Base-by-base conservation (phyloP, 2,888 invertebrate genomes). In the Macrostomum cliftonense region DNA sequence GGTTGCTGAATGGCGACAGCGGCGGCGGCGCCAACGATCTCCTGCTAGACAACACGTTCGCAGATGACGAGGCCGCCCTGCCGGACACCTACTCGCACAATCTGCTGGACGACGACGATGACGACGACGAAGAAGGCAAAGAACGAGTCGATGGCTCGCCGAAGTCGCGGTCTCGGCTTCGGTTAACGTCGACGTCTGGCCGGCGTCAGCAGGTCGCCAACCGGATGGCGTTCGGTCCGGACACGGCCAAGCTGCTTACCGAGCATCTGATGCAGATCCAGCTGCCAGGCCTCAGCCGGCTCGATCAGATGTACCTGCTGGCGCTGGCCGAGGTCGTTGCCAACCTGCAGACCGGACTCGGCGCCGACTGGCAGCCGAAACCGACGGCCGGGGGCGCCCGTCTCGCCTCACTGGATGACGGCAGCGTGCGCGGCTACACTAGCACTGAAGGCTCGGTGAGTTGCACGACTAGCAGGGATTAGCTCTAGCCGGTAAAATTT, bases 221-320 rank as follows among this genome's bases (percentile, higher is more conserved):
- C 12, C 39, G 28, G 12, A 39, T 9, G 42, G 43, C 52, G 12
- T 55, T 55, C 44, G 17, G 44, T 2, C 49, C 54, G 2, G 51
- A 50, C 16, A 48, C 57, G 36, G 79, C 82, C 37, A 78, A 87
- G 52, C 76, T 85, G 12, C 71, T 93, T 12, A 88, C 88, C 9
- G 28, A 28, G 28, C 28, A 28, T 11, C 73, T 99, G 39, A 95
- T 95, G 0, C 93, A 95, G 69, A 70, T 67, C 37, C 72, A 71
- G 54, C 60, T 74, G 36, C 93, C 93, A 1, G 95, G 93, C 0
- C 73, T 93, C 39, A 65, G 67, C 20, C 89, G 89, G 57, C 76
- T 95, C 47, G 97, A 99, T 72, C 97, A 99, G 72, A 97, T 99
- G 95, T 97, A 99, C 71, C 75, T 99, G 53, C 72, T 99, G n/a